These are phyloP conservation scores for Hyles euphorbiae DNA, from an alignment of 1,140 invertebrate species.

Conservation along the genomic window DNA sequence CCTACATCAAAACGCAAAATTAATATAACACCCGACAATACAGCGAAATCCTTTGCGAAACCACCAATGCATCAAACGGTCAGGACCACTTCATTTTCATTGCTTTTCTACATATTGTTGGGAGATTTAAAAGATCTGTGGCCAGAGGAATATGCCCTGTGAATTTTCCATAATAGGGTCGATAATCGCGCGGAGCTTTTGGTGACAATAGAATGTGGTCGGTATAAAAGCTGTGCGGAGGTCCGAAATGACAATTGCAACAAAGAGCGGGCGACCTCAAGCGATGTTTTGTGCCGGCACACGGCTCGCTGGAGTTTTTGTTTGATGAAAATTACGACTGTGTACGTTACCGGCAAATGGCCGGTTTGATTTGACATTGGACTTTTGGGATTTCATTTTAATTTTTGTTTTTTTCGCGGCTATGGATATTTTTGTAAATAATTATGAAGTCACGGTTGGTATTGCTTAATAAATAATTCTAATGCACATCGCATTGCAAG, in stretches of 20 bases:
- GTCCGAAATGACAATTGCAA: conserved; percentile 6
- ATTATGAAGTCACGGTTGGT: no score
- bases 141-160: background rate
- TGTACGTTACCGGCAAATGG: background rate
- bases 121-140: background rate
- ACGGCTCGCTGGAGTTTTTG: conserved; percentile 3
- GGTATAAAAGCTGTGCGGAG: conserved; percentile 4
- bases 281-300: conserved; percentile 1
- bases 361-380: no score
- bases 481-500: no score
- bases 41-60: conserved; percentile 17
- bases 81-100: conserved; percentile 27
- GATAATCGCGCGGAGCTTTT: no score
- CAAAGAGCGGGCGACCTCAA: conserved; percentile 6
- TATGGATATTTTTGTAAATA: no score
- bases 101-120: conserved; percentile 5
- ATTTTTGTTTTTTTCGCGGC: no score
- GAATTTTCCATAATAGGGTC: no score
- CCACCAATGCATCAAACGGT: conserved; percentile 26
- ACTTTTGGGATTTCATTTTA: no score
- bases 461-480: no score
- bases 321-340: conserved; percentile 6
- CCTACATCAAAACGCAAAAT: conserved; percentile 28
- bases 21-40: conserved; percentile 29
- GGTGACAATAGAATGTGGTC: conserved; percentile 1